Percentiles rank a stretch among this genome's conserved stretches.
phyloP scores from a whole-genome alignment of 2,113 vertebrate genomes.

The Lipotes vexillifer region DNA sequence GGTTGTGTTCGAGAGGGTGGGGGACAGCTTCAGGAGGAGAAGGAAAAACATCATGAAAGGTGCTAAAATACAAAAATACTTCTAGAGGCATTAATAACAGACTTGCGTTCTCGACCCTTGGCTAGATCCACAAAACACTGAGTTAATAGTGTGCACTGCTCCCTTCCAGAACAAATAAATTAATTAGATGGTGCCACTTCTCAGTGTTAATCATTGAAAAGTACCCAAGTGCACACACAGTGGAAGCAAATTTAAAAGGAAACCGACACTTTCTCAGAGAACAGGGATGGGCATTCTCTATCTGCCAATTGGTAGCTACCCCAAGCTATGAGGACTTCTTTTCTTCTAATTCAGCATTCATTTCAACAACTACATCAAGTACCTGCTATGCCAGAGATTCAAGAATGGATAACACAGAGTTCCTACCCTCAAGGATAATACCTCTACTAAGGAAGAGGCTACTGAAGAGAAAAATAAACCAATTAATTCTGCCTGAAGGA shows the following conservation, averaged over 20 bases:
- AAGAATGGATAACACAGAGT: not conserved
- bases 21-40: not conserved
- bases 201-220: constrained; percentile 29
- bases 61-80: not conserved
- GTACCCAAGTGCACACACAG: not conserved
- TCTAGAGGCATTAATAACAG: not conserved
- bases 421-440: not conserved
- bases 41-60: not conserved
- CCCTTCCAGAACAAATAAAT: not conserved
- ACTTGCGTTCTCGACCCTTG: not conserved
- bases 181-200: not conserved
- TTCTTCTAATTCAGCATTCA: not conserved
- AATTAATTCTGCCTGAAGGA: not conserved
- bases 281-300: not conserved
- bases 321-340: not conserved
- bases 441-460: not conserved
- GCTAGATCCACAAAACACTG: not conserved
- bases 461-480: not conserved
- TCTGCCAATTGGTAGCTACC: not conserved
- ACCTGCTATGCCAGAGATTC: not conserved
- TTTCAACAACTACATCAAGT: not conserved
- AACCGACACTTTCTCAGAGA: not conserved
- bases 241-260: constrained; percentile 7
- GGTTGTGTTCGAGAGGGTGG: not conserved
- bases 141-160: not conserved